Evolutionary conservation across 2,797 vertebrate genomes (phyloP).

Genomic region (Periophthalmus magnuspinnatus): DNA sequence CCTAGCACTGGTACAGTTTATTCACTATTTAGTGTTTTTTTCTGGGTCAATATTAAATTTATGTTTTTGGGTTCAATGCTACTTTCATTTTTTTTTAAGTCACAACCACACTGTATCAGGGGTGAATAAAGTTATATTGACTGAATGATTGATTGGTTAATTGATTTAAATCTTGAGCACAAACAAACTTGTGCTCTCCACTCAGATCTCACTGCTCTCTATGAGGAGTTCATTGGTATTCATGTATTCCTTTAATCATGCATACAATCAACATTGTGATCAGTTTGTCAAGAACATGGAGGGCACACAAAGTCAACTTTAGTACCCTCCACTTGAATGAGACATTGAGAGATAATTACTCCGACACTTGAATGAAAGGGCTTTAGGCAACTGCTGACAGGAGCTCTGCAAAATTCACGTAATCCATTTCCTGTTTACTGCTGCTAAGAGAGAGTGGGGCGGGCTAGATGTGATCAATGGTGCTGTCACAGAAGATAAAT

Average conservation of each 20-base stretch:
- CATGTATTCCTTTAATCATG: conserved; percentile 72
- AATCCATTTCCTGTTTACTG: conserved; percentile 61
- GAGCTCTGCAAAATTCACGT: conserved; percentile 54
- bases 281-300: conserved; percentile 69
- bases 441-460: conserved; percentile 16
- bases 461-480: conserved; percentile 67
- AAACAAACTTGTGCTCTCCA: conserved; percentile 41
- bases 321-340: conserved; percentile 58
- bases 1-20: too few species aligned
- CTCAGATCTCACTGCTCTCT: conserved; percentile 49
- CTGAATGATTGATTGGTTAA: neutral
- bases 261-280: conserved; percentile 66
- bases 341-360: conserved; percentile 65
- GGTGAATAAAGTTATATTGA: too few species aligned
- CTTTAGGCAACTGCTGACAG: conserved; percentile 54
- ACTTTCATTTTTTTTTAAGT: too few species aligned
- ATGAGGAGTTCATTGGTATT: conserved; percentile 68
- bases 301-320: conserved; percentile 69
- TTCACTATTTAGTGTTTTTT: too few species aligned
- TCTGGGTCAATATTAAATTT: too few species aligned
- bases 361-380: conserved; percentile 58
- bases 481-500: conserved; percentile 69
- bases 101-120: too few species aligned
- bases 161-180: conserved; percentile 37
- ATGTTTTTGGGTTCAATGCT: too few species aligned